Base-by-base conservation (phyloP, 1,140 invertebrate species). In the Melipona quadrifasciata region DNA sequence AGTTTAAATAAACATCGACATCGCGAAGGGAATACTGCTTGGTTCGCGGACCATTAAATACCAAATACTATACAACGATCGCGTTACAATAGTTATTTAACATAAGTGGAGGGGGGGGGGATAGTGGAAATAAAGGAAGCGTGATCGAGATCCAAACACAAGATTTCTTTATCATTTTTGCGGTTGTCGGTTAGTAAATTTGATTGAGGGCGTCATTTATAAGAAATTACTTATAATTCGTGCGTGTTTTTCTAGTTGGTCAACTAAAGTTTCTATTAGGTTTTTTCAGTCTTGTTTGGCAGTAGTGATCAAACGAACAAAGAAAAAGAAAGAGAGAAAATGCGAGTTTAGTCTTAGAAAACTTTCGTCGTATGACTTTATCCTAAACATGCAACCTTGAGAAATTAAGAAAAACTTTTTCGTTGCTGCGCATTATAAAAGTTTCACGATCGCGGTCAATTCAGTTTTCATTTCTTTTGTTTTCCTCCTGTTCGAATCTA, bases 1-100 rank as follows among this genome's bases (percentile, higher is more conserved):
- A 78, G 14, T 51, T 27, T 55, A 68, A 79, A 67, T 47, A 61
- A 73, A 80, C 68, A 74, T 78, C 83, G 83, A 80, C 47, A 58
- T 84, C 58, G 67, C 76, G 47, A 53, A 74, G 73, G 64, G 77
- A 80, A 88, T 86, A 83, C 91, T 61, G 74, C 39, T 92, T 91
- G 91, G 92, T 93, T 93, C 86, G 91, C 90, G 92, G 92, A 93
- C 92, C 92, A 93, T 87, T 92, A 86, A 90, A 89, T 85, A 89
- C 79, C 68, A 86, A 92, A 93, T 88, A 92, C 88, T 90, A 90
- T 93, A 93, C 92, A 93, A 93, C 93, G 92, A 93, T 91, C 91
- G 88, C 86, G 86, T 92, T 92, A 91, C 91, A 93, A 93, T 93
- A 93, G 93, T 79, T 92, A 89, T 91, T 90, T 90, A 91, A 91